Evolutionary conservation across 2,797 vertebrate species (phyloP).

Genomic region (Ciconia nigra): DNA sequence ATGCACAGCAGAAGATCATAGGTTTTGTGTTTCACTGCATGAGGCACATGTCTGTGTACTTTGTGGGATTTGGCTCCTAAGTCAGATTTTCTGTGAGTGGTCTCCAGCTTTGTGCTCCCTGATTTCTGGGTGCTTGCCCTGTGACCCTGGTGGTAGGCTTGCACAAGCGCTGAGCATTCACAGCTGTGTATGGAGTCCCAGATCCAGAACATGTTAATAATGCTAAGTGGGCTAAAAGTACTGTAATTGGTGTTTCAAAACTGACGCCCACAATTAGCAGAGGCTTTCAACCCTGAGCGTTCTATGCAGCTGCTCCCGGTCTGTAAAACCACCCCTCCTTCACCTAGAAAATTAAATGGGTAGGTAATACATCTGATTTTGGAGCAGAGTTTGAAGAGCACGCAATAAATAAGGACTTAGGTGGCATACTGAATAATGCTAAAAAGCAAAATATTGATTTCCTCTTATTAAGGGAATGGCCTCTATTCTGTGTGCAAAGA

Average conservation of each 20-base stretch:
- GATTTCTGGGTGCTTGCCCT: neutral
- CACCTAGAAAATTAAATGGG: neutral
- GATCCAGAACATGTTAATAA: neutral
- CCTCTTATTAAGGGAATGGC: neutral
- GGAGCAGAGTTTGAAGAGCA: neutral
- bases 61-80: neutral
- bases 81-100: rapidly evolving
- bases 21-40: neutral
- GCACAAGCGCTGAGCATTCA: neutral
- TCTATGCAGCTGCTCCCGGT: neutral
- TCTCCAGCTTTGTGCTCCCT: neutral
- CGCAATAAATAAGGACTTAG: neutral
- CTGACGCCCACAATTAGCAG: neutral
- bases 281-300: neutral
- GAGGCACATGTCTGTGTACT: neutral
- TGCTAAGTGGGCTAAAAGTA: neutral
- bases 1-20: neutral
- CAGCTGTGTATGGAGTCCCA: neutral
- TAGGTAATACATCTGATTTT: neutral
- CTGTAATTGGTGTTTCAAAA: neutral
- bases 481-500: neutral
- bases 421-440: neutral
- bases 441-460: slow-evolving; percentile 25
- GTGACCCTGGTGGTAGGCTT: neutral
- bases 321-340: neutral